Percentiles rank a stretch among this genome's conserved stretches.
Conservation (phyloP, 2,888 invertebrate genomes). For the Chrysotoxum bicinctum region DNA sequence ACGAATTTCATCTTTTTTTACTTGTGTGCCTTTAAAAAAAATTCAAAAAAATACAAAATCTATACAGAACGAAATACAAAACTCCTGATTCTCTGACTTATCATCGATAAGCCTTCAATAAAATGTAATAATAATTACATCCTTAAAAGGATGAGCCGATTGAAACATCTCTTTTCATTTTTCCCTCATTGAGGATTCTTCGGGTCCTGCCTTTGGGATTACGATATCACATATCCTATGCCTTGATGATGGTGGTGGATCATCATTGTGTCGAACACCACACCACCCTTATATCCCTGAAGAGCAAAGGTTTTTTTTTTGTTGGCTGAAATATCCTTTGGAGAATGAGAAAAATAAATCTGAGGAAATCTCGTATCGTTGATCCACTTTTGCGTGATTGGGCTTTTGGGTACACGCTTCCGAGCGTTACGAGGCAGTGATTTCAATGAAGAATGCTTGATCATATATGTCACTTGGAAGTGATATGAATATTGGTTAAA, state of each 20-base stretch:
- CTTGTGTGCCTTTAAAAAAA: not conserved
- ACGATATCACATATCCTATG: constrained; percentile 39
- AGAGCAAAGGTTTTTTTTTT: constrained; percentile 10
- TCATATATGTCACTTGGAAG: constrained; percentile 67
- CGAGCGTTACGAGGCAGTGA: constrained; percentile 6
- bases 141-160: constrained; percentile 53
- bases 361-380: constrained; percentile 57
- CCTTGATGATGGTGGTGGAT: not conserved
- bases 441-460: constrained; percentile 60
- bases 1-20: not conserved
- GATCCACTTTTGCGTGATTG: constrained; percentile 62
- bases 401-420: constrained; percentile 46
- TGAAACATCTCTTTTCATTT: constrained; percentile 40
- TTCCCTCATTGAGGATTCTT: constrained; percentile 38
- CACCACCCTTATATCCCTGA: not conserved
- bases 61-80: not conserved
- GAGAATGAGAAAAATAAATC: constrained; percentile 52
- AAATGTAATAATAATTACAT: constrained; percentile 70
- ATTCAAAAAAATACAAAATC: constrained; percentile 18
- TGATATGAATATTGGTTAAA: constrained; percentile 68
- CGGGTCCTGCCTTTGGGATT: constrained; percentile 41
- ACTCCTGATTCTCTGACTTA: constrained; percentile 43
- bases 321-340: not conserved
- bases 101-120: constrained; percentile 67
- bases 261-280: constrained; percentile 32